A percentile compares a stretch with the other conserved stretches of the same genome.
phyloP scores from a whole-genome alignment of 2,888 invertebrate species.

The Bruchidius siliquastri region DNA sequence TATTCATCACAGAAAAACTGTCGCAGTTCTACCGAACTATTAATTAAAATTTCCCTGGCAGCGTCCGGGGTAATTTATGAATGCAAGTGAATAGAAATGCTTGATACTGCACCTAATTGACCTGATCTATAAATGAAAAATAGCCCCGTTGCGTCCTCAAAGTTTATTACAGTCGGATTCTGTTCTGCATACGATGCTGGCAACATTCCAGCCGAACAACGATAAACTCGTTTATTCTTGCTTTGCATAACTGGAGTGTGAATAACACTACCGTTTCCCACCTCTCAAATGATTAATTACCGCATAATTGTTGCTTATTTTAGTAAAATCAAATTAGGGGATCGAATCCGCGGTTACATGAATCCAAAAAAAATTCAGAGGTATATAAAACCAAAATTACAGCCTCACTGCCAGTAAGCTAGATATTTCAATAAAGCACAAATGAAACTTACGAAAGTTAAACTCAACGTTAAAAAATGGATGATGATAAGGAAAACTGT shows the following conservation, averaged over 20 bases:
- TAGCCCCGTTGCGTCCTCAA: background rate
- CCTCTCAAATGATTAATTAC: background rate
- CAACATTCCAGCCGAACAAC: background rate
- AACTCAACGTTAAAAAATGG: no score
- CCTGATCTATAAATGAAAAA: background rate
- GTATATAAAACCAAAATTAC: no score
- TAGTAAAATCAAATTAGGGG: background rate
- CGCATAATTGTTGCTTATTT: background rate
- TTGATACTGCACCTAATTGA: background rate
- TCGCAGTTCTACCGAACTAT: background rate
- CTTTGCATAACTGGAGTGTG: background rate
- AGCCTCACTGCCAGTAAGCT: no score
- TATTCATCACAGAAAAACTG: background rate
- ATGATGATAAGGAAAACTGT: no score
- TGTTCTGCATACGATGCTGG: background rate
- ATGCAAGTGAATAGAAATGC: background rate
- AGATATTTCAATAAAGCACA: no score
- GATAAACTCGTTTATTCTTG: background rate
- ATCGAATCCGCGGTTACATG: no score
- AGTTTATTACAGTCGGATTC: background rate
- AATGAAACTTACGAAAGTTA: no score
- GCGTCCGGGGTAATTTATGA: background rate
- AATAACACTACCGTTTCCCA: background rate
- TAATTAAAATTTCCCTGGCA: background rate
- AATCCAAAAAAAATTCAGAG: no score